phyloP scores from a whole-genome alignment of 2,888 invertebrate genomes.

The Cotesia congregata region DNA sequence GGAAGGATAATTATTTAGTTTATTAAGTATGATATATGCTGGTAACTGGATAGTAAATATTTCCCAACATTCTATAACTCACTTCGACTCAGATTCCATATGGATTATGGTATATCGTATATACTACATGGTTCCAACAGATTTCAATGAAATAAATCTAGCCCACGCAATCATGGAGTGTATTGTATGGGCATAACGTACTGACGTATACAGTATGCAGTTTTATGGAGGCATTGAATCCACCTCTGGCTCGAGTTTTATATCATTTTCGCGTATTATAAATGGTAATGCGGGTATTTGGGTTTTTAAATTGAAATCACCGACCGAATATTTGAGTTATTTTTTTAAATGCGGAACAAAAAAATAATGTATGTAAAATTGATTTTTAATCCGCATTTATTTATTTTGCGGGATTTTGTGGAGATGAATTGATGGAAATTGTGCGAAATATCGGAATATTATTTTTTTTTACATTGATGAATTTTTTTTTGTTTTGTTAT shows the following conservation, averaged over 20 bases:
- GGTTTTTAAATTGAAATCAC: background rate
- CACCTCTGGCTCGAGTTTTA: background rate
- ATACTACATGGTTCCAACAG: background rate
- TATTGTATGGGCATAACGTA: background rate
- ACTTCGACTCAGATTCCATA: slow-evolving; percentile 6
- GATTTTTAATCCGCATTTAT: slow-evolving; percentile 3
- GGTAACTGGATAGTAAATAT: slow-evolving; percentile 23
- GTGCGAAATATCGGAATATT: background rate
- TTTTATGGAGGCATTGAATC: background rate
- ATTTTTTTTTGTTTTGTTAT: too few relatives aligned
- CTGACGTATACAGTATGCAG: background rate
- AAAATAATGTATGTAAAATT: background rate
- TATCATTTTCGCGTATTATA: background rate
- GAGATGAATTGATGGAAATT: background rate
- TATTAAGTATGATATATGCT: slow-evolving; percentile 8
- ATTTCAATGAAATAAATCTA: slow-evolving; percentile 10
- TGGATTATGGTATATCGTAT: background rate
- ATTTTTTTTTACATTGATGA: background rate
- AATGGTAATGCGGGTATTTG: background rate
- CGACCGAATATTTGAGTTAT: background rate
- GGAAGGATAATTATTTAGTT: slow-evolving; percentile 18
- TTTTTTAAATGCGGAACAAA: background rate
- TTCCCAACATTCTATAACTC: slow-evolving; percentile 26
- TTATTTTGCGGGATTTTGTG: slow-evolving; percentile 14
- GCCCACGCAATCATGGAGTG: background rate